A percentile compares a stretch with the other conserved stretches of the same genome.
These are phyloP conservation scores for Oceanites oceanicus DNA, from an alignment of 2,113 vertebrate species.

Conservation along the genomic window DNA sequence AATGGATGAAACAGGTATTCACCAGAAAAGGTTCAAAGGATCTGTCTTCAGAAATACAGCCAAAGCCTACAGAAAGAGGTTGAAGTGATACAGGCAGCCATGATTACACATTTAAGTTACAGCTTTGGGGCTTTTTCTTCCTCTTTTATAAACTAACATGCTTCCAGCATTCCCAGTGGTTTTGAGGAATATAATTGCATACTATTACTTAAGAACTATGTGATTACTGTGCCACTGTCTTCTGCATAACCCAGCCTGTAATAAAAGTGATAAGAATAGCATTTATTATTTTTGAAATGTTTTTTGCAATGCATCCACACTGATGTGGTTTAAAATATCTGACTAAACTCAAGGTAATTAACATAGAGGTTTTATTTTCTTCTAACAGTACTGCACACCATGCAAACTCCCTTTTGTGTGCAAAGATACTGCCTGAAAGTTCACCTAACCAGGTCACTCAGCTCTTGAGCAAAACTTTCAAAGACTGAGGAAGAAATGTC, in stretches of 20 bases:
- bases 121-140: not conserved
- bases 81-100: not conserved
- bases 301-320: not conserved
- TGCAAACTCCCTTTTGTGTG: not conserved
- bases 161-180: conserved; percentile 44
- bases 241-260: conserved; percentile 32
- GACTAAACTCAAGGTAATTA: not conserved
- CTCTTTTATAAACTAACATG: conserved; percentile 11
- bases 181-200: conserved; percentile 31
- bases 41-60: not conserved
- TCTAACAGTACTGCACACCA: not conserved
- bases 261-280: conserved; percentile 55
- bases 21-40: not conserved
- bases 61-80: not conserved
- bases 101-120: not conserved
- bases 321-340: not conserved
- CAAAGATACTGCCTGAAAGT: not conserved
- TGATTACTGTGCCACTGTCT: conserved; percentile 31
- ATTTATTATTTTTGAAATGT: conserved; percentile 11
- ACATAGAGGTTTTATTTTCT: not conserved
- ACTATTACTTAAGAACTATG: conserved; percentile 41
- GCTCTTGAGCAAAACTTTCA: not conserved
- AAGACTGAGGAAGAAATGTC: not conserved
- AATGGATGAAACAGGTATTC: not conserved
- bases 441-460: not conserved